These are phyloP conservation scores for Proteles cristata DNA, from an alignment of 2,113 vertebrate species.

Conservation along the genomic window DNA sequence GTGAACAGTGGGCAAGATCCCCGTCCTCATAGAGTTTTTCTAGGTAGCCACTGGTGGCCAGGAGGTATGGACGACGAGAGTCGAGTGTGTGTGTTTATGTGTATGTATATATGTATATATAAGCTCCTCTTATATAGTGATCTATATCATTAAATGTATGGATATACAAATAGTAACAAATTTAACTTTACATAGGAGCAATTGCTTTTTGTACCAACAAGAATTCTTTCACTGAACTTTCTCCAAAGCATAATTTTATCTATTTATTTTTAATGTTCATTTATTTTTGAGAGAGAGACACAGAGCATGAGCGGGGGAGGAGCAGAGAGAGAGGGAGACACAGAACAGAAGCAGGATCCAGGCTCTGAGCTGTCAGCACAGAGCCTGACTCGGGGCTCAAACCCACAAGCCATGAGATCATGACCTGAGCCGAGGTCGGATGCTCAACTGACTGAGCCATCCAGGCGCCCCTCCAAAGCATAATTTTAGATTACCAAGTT, in stretches of 20 bases:
- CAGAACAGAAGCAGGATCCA: too few relatives aligned
- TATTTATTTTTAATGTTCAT: too few relatives aligned
- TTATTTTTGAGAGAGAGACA: too few relatives aligned
- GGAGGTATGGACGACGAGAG: background rate
- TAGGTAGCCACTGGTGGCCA: background rate
- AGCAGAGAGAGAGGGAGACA: too few relatives aligned
- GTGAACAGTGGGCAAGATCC: background rate
- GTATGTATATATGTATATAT: too few relatives aligned
- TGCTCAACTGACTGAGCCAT: too few relatives aligned
- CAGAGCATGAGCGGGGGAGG: too few relatives aligned
- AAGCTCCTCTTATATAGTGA: background rate
- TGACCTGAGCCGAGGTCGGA: too few relatives aligned
- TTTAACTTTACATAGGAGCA: background rate
- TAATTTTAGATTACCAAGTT: background rate
- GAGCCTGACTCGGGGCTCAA: too few relatives aligned
- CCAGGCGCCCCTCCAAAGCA: background rate
- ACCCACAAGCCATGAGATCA: too few relatives aligned
- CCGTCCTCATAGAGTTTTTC: background rate
- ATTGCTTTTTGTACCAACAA: background rate
- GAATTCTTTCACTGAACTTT: background rate
- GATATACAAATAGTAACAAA: background rate
- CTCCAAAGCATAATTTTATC: background rate
- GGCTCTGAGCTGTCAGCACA: too few relatives aligned
- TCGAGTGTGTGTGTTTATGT: background rate
- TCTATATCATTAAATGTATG: background rate